A percentile compares a stretch with the other conserved stretches of the same genome.
phyloP scores from a whole-genome alignment of 2,888 invertebrate genomes.

The Blomia tropicalis region DNA sequence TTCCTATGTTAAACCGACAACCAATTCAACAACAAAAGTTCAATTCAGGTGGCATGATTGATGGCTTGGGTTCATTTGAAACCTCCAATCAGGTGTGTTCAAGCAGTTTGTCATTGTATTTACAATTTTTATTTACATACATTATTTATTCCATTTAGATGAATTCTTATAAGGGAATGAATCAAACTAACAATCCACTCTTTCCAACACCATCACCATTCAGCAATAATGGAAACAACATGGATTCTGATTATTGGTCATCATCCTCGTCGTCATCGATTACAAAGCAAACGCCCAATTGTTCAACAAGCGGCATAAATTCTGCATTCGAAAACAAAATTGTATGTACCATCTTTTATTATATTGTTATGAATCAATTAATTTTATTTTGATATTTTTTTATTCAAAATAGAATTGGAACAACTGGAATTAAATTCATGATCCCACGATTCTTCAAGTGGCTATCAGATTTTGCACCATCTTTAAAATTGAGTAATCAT shows the following conservation, averaged over 20 bases:
- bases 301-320: constrained; percentile 3
- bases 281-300: not conserved
- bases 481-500: too few relatives aligned
- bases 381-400: not conserved
- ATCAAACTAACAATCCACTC: not conserved
- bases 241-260: constrained; percentile 4
- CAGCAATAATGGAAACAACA: not conserved
- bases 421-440: not conserved
- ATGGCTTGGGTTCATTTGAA: not conserved
- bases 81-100: not conserved
- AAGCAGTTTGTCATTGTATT: too few relatives aligned
- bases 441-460: too few relatives aligned
- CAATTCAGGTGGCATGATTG: not conserved
- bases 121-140: not conserved
- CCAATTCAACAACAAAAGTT: constrained; percentile 5
- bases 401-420: not conserved
- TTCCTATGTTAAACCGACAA: not conserved
- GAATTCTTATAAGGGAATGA: not conserved
- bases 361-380: not conserved
- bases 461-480: too few relatives aligned
- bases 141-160: constrained; percentile 6
- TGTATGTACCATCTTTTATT: not conserved
- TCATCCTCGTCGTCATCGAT: not conserved
- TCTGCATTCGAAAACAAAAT: not conserved
- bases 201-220: not conserved